phyloP scores from a whole-genome alignment of 2,797 vertebrate genomes.

The Pantherophis vulpinus region DNA sequence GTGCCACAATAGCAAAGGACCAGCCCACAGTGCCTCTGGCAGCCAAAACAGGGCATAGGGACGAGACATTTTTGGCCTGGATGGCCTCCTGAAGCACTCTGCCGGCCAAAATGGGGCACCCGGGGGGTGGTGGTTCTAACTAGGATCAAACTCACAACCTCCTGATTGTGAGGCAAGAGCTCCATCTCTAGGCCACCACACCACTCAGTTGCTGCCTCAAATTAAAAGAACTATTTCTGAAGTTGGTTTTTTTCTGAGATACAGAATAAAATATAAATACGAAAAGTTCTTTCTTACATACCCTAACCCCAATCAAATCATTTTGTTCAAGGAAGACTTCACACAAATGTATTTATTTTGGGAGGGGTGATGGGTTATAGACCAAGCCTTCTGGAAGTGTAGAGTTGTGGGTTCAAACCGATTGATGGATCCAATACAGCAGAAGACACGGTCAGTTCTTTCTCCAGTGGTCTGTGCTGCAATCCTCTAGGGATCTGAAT shows the following conservation, averaged over 20 bases:
- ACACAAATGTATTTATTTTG: neutral
- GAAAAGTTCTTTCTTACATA: neutral
- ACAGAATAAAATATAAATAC: neutral
- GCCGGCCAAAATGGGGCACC: no score
- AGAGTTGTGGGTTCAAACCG: neutral
- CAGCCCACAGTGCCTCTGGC: no score
- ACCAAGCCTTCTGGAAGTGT: neutral
- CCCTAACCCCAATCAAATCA: neutral
- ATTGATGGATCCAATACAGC: neutral
- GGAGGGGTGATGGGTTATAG: neutral
- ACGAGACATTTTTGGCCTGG: rapidly evolving
- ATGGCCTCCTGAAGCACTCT: no score
- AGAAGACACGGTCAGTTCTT: neutral
- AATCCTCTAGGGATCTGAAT: neutral
- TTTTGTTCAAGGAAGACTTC: neutral
- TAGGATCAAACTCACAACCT: no score
- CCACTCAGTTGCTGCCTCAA: neutral
- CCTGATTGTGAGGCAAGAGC: no score
- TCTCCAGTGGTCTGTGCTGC: neutral
- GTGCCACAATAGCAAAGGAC: no score
- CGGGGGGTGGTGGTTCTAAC: no score
- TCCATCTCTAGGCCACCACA: no score
- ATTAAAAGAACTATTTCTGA: neutral
- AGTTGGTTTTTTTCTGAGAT: neutral
- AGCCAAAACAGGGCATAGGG: no score